These are phyloP conservation scores for Rhizoglyphus robini DNA, from an alignment of 1,140 invertebrate species.

Conservation along the genomic window DNA sequence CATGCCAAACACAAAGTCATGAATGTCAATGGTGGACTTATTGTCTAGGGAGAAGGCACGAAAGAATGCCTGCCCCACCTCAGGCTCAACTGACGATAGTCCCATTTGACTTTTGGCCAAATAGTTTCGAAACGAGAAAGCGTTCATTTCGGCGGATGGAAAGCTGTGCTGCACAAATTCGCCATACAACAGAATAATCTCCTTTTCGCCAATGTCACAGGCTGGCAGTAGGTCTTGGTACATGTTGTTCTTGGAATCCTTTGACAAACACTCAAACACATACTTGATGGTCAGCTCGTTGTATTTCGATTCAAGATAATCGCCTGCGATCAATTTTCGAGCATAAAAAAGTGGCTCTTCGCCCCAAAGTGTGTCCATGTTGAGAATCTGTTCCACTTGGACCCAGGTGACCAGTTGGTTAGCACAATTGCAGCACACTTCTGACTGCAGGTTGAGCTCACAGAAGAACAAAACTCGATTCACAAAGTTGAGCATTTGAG, in stretches of 20 bases:
- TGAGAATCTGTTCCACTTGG: neutral
- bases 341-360: neutral
- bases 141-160: slow-evolving; percentile 17
- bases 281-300: neutral
- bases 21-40: slow-evolving; percentile 29
- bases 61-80: slow-evolving; percentile 8
- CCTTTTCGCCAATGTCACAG: neutral
- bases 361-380: neutral
- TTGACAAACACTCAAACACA: neutral
- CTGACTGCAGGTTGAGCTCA: neutral
- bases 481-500: neutral
- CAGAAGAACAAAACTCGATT: neutral
- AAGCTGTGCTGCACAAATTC: slow-evolving; percentile 22
- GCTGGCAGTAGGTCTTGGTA: neutral
- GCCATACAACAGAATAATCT: slow-evolving; percentile 14
- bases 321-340: neutral
- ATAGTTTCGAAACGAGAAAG: slow-evolving; percentile 10
- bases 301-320: neutral
- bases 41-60: neutral
- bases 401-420: neutral
- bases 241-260: too few relatives aligned
- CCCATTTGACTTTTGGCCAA: neutral
- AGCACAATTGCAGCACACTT: neutral
- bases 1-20: slow-evolving; percentile 39
- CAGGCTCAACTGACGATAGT: neutral